Percentiles rank a stretch among this genome's conserved stretches.
Evolutionary conservation across 2,888 invertebrate species (phyloP).

Genomic region (Ichneumon xanthorius): DNA sequence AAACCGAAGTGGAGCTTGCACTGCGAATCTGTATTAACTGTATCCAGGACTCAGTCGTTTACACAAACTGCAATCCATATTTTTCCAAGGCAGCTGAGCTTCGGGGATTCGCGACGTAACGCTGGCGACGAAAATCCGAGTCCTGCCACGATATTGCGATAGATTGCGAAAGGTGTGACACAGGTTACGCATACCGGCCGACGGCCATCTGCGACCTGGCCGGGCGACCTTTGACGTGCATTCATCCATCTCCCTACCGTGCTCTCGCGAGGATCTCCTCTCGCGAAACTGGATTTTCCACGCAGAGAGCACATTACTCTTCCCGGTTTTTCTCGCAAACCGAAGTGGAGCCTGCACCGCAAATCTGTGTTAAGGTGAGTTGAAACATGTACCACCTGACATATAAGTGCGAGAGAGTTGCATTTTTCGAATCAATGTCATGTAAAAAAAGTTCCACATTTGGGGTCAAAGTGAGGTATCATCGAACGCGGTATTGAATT

Average conservation of each 20-base stretch:
- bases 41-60: background rate
- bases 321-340: slow-evolving; percentile 54
- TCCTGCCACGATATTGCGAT: slow-evolving; percentile 13
- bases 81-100: background rate
- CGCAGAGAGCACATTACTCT: slow-evolving; percentile 49
- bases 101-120: background rate
- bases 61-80: background rate
- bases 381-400: no score
- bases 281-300: slow-evolving; percentile 52
- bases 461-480: no score
- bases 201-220: slow-evolving; percentile 61
- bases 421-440: no score
- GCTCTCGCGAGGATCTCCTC: slow-evolving; percentile 44
- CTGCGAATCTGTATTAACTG: slow-evolving; percentile 12
- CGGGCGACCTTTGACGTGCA: slow-evolving; percentile 41
- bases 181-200: slow-evolving; percentile 37
- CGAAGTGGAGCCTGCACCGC: slow-evolving; percentile 18
- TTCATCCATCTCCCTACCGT: slow-evolving; percentile 8
- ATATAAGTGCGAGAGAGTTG: no score
- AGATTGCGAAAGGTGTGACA: slow-evolving; percentile 31
- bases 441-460: no score
- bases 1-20: slow-evolving; percentile 34
- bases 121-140: background rate
- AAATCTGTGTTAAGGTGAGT: slow-evolving; percentile 13
- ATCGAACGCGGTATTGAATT: no score